Percentiles rank a stretch among this genome's conserved stretches.
These are phyloP conservation scores for Standfussiana lucernea DNA, from an alignment of 2,888 invertebrate genomes.

Conservation along the genomic window DNA sequence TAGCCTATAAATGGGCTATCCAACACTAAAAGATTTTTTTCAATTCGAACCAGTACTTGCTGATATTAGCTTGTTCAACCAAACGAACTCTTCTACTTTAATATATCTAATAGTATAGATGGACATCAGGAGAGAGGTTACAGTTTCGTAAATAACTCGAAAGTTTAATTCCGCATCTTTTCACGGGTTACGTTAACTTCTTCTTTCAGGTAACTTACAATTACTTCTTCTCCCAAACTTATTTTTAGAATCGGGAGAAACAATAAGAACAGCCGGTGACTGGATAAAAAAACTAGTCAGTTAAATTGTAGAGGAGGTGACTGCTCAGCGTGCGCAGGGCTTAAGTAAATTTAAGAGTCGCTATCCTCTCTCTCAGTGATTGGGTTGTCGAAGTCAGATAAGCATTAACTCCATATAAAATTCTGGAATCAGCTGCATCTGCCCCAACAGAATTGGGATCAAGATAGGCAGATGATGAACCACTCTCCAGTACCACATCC, in stretches of 20 bases:
- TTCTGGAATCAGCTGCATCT: background rate
- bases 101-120: too few relatives aligned
- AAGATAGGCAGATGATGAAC: background rate
- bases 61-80: too few relatives aligned
- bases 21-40: too few relatives aligned
- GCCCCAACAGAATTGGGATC: background rate
- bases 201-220: background rate
- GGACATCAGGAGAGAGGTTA: background rate
- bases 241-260: background rate
- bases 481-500: constrained; percentile 56
- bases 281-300: background rate
- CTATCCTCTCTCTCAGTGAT: background rate
- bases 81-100: too few relatives aligned
- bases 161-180: background rate
- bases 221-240: background rate
- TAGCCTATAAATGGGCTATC: too few relatives aligned
- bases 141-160: background rate
- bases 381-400: background rate
- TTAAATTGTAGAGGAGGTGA: background rate
- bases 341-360: background rate
- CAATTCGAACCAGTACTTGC: too few relatives aligned
- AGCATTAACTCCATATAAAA: background rate
- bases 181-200: background rate
- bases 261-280: background rate
- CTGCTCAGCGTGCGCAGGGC: background rate